Base-by-base conservation (phyloP, 2,888 invertebrate genomes). In the Chymomyza caudatula region DNA sequence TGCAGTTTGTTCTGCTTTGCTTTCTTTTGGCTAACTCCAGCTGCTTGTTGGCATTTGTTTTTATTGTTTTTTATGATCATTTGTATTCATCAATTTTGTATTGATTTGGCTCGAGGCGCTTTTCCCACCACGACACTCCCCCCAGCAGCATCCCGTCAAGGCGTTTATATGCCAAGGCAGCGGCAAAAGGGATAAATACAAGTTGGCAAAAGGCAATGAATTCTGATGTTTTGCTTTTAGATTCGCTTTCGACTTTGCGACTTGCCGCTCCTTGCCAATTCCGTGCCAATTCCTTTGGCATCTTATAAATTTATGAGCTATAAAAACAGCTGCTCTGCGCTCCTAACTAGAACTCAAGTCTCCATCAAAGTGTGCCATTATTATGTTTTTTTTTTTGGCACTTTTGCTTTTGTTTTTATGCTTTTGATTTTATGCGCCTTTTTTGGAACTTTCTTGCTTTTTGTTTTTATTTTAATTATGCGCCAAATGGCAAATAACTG, bases 61-160 rank as follows among this genome's bases (percentile, higher is more conserved):
- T 85, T 86, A 86, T 86, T 86, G 77, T 83, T 78, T 85, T 86
- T 84, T 85, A 85, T 85, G 84, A 80, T 82, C 86, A 85, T 84
- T 78, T 85, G 84, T 84, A 86, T 85, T 85, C 85, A 86, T 85
- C 82, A 85, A 84, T 84, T 80, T 82, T 72, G 78, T 84, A 80
- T 82, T 84, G 86, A 78, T 86, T 82, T 65, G 72, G 23, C 20
- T 23, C 11, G 11, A 11, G 29, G 29, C 8, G 29, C 29, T 37
- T 8, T 11, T 11, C 29, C 29, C 29, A n/a, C 29, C 29, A 1
- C 11, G 29, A 3, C 3, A 25, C 29, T 11, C 29, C 1, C 29
- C 0, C 11, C 0, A 3, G 2, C 1, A 8, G 8, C 8, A 11
- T 3, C 42, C 37, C 53, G n/a, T 44, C 53, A 25, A 65, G 59